Conservation (phyloP, 2,888 invertebrate genomes). For the Actias luna region DNA sequence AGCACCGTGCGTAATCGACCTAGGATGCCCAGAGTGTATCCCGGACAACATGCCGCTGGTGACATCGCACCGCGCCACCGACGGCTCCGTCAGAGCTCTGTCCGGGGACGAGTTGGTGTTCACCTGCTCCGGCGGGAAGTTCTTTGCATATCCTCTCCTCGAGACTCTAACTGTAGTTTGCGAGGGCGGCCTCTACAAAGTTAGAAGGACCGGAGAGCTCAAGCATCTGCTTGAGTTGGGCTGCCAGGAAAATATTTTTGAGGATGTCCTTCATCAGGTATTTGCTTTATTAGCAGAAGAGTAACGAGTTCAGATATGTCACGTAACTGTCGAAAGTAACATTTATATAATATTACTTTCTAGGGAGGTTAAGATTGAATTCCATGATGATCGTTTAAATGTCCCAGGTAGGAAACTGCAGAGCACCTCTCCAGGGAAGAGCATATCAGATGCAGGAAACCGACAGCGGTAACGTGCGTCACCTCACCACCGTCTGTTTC, state of each 20-base stretch:
- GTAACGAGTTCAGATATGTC: too few relatives aligned
- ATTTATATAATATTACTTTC: too few relatives aligned
- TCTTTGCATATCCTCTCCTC: conserved; percentile 57
- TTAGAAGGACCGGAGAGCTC: conserved; percentile 42
- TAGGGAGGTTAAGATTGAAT: too few relatives aligned
- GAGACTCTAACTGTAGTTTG: conserved; percentile 45
- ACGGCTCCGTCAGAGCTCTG: conserved; percentile 40
- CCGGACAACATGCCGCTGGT: conserved; percentile 74
- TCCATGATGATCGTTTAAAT: not conserved
- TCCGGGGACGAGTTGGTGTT: conserved; percentile 55
- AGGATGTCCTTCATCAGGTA: conserved; percentile 69
- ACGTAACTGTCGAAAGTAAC: too few relatives aligned
- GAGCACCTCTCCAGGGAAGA: conserved; percentile 62
- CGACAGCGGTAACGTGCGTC: conserved; percentile 36
- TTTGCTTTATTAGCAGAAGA: too few relatives aligned
- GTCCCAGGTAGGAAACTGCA: conserved; percentile 57
- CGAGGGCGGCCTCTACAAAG: conserved; percentile 56
- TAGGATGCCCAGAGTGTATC: conserved; percentile 67
- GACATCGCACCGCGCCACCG: conserved; percentile 53
- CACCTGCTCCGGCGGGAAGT: conserved; percentile 58
- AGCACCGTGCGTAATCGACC: conserved; percentile 62
- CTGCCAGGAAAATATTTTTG: conserved; percentile 69
- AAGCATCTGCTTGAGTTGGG: conserved; percentile 66
- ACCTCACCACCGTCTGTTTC: conserved; percentile 65
- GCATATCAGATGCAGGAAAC: conserved; percentile 52